Conservation (phyloP, 2,888 invertebrate species). For the Coecobrya sp. region DNA sequence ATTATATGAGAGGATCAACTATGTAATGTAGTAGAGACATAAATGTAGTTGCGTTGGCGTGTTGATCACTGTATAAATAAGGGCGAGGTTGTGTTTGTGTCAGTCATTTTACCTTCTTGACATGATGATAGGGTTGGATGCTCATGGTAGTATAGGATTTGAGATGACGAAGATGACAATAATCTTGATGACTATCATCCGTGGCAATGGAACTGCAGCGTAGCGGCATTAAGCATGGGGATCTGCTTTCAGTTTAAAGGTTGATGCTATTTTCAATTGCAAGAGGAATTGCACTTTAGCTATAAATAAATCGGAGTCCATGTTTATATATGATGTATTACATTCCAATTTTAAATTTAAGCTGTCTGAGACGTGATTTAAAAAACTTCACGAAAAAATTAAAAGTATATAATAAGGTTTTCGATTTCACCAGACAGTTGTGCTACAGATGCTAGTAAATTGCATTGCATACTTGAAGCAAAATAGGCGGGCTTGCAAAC, state of each 20-base stretch:
- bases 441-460: background rate
- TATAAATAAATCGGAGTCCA: slow-evolving; percentile 6
- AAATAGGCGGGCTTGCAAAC: background rate
- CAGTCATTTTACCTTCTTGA: slow-evolving; percentile 70
- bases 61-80: slow-evolving; percentile 56
- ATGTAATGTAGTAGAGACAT: background rate
- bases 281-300: background rate
- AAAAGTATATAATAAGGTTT: background rate
- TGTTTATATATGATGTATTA: no score
- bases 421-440: background rate
- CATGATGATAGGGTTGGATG: slow-evolving; percentile 61
- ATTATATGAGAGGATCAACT: background rate
- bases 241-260: background rate
- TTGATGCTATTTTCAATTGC: background rate
- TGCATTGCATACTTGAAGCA: background rate
- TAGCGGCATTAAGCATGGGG: background rate
- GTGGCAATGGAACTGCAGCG: background rate
- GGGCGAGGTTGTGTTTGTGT: slow-evolving; percentile 71
- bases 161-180: slow-evolving; percentile 39
- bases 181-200: slow-evolving; percentile 17
- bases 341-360: no score
- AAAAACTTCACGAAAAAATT: background rate
- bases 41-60: slow-evolving; percentile 61
- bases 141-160: slow-evolving; percentile 34
- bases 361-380: background rate